These are phyloP conservation scores for Anser brachyrhynchus DNA, from an alignment of 2,113 vertebrate genomes.

Conservation along the genomic window DNA sequence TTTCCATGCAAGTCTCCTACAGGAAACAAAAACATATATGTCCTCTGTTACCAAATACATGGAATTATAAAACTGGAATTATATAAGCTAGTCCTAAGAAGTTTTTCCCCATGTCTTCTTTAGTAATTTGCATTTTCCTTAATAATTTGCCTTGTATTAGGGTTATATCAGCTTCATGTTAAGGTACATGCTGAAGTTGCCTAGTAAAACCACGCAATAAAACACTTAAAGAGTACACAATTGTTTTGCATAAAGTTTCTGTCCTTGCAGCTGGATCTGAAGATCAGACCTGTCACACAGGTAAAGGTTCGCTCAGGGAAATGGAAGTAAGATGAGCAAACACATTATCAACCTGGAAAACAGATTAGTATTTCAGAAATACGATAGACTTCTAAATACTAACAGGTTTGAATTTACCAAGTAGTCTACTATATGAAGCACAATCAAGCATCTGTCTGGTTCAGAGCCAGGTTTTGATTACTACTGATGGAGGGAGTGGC, in stretches of 20 bases:
- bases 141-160: background rate
- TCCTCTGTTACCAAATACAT: too few relatives aligned
- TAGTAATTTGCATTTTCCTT: background rate
- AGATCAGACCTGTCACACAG: background rate
- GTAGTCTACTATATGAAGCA: background rate
- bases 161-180: background rate
- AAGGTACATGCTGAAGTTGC: background rate
- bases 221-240: background rate
- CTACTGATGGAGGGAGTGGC: background rate
- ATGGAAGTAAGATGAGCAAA: background rate
- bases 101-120: background rate
- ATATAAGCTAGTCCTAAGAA: background rate
- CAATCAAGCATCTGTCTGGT: background rate
- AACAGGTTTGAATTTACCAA: background rate
- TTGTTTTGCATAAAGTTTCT: background rate
- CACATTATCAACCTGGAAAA: background rate
- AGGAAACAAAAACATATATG: background rate
- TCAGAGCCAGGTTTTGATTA: background rate
- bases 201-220: background rate
- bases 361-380: background rate
- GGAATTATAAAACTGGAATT: background rate
- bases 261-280: background rate
- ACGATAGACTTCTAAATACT: background rate
- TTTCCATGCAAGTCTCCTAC: slow-evolving; percentile 95
- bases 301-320: background rate